phyloP scores from a whole-genome alignment of 2,888 invertebrate species.

The Clistopyga incitator region DNA sequence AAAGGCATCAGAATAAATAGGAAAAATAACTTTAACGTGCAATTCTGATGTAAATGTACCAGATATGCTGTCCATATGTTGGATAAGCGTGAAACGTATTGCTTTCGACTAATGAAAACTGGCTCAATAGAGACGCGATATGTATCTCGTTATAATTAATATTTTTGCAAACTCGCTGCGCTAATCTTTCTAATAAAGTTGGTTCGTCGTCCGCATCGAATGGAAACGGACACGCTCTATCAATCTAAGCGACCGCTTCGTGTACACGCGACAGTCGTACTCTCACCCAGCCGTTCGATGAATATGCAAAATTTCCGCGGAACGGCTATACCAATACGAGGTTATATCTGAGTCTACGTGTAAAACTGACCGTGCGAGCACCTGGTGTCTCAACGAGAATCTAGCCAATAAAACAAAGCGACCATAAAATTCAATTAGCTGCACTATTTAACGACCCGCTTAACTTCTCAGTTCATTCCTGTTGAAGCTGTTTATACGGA shows the following conservation, averaged over 20 bases:
- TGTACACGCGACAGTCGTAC: constrained; percentile 44
- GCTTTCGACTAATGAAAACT: constrained; percentile 58
- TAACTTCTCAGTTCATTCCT: constrained; percentile 25
- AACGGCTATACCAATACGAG: constrained; percentile 3
- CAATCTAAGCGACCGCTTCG: constrained; percentile 65
- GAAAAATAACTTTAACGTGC: not conserved
- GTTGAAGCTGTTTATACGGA: not conserved
- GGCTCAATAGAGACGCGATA: constrained; percentile 57
- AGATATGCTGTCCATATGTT: constrained; percentile 3
- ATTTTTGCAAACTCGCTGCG: constrained; percentile 61
- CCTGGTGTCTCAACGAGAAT: constrained; percentile 60
- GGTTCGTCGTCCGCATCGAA: constrained; percentile 55
- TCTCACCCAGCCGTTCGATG: constrained; percentile 70
- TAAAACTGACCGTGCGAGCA: constrained; percentile 29
- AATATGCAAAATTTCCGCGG: constrained; percentile 75
- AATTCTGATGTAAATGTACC: constrained; percentile 26
- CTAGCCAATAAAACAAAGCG: constrained; percentile 80
- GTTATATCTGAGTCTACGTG: constrained; percentile 20
- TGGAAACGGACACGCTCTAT: constrained; percentile 65
- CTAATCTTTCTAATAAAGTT: constrained; percentile 58
- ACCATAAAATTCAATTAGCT: constrained; percentile 83
- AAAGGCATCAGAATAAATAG: not conserved
- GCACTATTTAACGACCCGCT: constrained; percentile 66
- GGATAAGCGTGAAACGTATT: constrained; percentile 6
- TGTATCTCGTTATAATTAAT: constrained; percentile 65